These are phyloP conservation scores for Sinotaia quadrata DNA, from an alignment of 2,888 invertebrate genomes.

Conservation along the genomic window DNA sequence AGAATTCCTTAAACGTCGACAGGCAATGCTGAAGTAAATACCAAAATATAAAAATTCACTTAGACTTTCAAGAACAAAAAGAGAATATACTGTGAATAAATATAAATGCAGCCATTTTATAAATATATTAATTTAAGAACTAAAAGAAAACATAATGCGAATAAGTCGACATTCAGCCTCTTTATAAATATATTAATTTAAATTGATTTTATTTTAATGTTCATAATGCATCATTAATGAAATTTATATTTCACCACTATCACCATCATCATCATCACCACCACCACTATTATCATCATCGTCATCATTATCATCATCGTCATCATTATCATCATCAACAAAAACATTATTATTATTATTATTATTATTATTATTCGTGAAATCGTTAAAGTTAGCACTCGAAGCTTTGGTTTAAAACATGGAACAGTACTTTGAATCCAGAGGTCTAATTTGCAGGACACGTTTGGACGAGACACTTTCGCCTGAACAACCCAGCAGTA, in stretches of 20 bases:
- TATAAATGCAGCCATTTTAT: too few relatives aligned
- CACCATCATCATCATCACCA: not conserved
- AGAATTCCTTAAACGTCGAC: conserved; percentile 32
- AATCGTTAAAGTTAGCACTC: not conserved
- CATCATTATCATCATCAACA: not conserved
- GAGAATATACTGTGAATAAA: too few relatives aligned
- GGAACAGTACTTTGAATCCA: too few relatives aligned
- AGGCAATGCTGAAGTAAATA: conserved; percentile 15
- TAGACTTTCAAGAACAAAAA: too few relatives aligned
- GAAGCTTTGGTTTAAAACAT: not conserved
- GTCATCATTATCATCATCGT: not conserved
- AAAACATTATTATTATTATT: not conserved
- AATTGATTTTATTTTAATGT: not conserved
- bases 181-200: too few relatives aligned
- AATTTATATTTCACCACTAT: not conserved
- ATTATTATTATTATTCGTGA: not conserved
- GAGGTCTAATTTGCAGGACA: not conserved
- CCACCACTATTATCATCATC: not conserved
- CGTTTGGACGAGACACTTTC: conserved; percentile 15
- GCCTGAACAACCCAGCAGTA: not conserved
- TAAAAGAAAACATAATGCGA: too few relatives aligned
- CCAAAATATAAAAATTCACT: too few relatives aligned
- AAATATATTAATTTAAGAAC: too few relatives aligned
- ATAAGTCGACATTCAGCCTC: too few relatives aligned
- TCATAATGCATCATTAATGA: not conserved